Evolutionary conservation across 2,888 invertebrate species (phyloP), one percentile per base, ranked within the genome.

Genomic region (Erynnis tages): DNA sequence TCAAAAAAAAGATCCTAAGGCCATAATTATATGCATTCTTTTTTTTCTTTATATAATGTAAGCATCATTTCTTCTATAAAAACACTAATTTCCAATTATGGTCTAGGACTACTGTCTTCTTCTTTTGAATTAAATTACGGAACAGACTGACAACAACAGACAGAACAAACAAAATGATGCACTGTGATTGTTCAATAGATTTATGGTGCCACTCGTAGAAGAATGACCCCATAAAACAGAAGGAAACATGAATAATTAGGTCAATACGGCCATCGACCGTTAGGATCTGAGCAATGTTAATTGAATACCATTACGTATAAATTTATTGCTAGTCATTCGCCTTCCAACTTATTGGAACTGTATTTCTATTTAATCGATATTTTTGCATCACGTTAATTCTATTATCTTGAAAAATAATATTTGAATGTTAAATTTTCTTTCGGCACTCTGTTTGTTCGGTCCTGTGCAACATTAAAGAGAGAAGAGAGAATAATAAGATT

Each of bases 181-280:
- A 17, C 17, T 35, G 11, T 4, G 7, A 17, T 30, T 43, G 19
- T 30, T 8, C 21, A 2, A 44, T 6, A 27, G 27, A 43, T 41
- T 43, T 50, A 50, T 50, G 19, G 35, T 43, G 41, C 43, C 19
- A n/a, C n/a, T n/a, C n/a, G n/a, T n/a, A 50, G 43, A 43, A 50
- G 34, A 63, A 60, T 58, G 61, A 65, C 61, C 67, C 58, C 67
- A 68, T 75, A 71, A 69, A 74, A 69, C 65, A 71, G 74, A 73
- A 66, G 66, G 67, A 73, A 72, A 67, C 61, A 58, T 62, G 53
- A 56, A 62, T 66, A 80, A 81, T 76, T 75, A 79, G 82, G 79
- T 79, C 79, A 82, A 81, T 69, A 57, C 57, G 46, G 56, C 60
- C 54, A 57, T 54, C 55, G 54, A 54, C 60, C 62, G 63, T 65